These are phyloP conservation scores for Eulithis testata DNA, from an alignment of 2,888 invertebrate species.

Conservation along the genomic window DNA sequence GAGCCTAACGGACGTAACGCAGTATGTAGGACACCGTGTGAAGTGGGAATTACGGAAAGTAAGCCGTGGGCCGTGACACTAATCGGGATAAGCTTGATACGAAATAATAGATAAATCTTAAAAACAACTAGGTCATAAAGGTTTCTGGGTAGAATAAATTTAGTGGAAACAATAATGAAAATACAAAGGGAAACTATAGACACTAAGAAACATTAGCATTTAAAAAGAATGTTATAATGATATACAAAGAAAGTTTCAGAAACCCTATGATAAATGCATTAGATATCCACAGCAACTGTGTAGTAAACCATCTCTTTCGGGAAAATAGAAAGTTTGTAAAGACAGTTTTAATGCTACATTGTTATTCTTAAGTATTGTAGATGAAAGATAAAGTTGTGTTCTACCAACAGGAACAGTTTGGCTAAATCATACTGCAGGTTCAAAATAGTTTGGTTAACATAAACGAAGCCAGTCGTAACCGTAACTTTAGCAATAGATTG, in stretches of 20 bases:
- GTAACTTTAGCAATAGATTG: constrained; percentile 16
- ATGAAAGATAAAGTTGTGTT: constrained; percentile 13
- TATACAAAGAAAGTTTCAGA: too few relatives aligned
- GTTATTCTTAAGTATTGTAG: not conserved
- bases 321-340: too few relatives aligned
- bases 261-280: too few relatives aligned
- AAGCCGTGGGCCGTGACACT: constrained; percentile 34
- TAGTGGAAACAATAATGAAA: not conserved
- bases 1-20: constrained; percentile 29
- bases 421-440: constrained; percentile 20
- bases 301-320: too few relatives aligned
- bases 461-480: constrained; percentile 15
- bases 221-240: too few relatives aligned
- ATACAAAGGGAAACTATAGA: not conserved
- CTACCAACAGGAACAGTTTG: constrained; percentile 15
- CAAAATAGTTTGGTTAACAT: constrained; percentile 26
- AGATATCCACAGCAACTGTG: too few relatives aligned
- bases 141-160: not conserved
- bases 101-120: constrained; percentile 22
- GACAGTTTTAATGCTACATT: too few relatives aligned
- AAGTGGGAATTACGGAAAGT: constrained; percentile 34
- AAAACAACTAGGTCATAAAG: not conserved
- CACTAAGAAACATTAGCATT: too few relatives aligned
- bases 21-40: constrained; percentile 26
- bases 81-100: constrained; percentile 29